Percentiles rank a stretch among this genome's conserved stretches.
Conservation (phyloP, 2,797 vertebrate genomes). For the Heliangelus exortis region DNA sequence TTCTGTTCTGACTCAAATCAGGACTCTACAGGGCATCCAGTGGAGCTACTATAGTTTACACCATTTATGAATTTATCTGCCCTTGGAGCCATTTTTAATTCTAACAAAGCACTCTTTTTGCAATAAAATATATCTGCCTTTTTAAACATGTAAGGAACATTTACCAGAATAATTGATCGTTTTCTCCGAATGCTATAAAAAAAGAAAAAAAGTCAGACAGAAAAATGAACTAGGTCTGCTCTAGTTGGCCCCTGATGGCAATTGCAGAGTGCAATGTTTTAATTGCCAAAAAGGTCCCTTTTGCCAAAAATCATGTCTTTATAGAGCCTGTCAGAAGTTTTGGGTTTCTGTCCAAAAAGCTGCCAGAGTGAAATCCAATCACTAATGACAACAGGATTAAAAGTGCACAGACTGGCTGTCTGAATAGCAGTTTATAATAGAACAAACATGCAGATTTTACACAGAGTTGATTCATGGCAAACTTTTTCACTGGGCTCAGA, state of each 20-base stretch:
- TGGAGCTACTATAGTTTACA: background rate
- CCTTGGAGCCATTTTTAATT: background rate
- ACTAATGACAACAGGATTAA: slow-evolving; percentile 67
- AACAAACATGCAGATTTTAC: slow-evolving; percentile 39
- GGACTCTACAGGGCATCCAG: background rate
- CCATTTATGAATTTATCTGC: background rate
- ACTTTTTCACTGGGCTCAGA: background rate
- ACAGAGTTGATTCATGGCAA: slow-evolving; percentile 1
- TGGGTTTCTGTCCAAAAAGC: slow-evolving; percentile 71
- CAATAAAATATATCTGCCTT: background rate
- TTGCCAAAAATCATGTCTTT: slow-evolving; percentile 69
- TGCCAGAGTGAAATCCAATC: slow-evolving; percentile 69
- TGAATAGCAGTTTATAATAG: slow-evolving; percentile 33
- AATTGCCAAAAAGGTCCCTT: slow-evolving; percentile 68
- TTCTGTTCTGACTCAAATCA: too few relatives aligned
- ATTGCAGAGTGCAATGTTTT: slow-evolving; percentile 69
- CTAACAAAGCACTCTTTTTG: background rate
- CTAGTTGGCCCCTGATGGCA: slow-evolving; percentile 60
- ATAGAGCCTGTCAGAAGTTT: slow-evolving; percentile 71
- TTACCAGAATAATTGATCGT: slow-evolving; percentile 35
- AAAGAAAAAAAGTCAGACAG: slow-evolving; percentile 45
- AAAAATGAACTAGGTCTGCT: slow-evolving; percentile 43
- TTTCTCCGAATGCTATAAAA: slow-evolving; percentile 16
- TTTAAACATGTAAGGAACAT: background rate
- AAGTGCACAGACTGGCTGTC: slow-evolving; percentile 42